Percentiles rank a stretch among this genome's conserved stretches.
These are phyloP conservation scores for Opisthograptis luteolata DNA, from an alignment of 2,888 invertebrate species.

Conservation along the genomic window DNA sequence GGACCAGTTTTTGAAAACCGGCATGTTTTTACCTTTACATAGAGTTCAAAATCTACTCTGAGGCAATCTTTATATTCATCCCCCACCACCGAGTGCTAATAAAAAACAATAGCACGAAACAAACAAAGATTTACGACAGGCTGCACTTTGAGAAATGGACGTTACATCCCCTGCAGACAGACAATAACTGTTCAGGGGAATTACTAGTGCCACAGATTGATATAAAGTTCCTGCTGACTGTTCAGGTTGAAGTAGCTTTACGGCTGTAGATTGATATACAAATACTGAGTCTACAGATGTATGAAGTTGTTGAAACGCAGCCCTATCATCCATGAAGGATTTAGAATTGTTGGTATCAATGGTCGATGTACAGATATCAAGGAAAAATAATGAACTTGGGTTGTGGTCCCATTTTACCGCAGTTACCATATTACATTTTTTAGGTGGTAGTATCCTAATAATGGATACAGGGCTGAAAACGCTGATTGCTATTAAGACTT, in stretches of 20 bases:
- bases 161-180: constrained; percentile 24
- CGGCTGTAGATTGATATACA: background rate
- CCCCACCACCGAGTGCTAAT: constrained; percentile 19
- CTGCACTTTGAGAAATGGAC: constrained; percentile 30
- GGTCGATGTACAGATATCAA: background rate
- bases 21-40: too few species aligned
- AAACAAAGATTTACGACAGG: constrained; percentile 34
- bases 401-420: too few species aligned
- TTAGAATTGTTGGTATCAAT: background rate
- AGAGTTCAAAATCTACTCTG: background rate
- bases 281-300: background rate
- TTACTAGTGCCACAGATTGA: constrained; percentile 6
- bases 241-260: too few species aligned
- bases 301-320: background rate
- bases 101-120: constrained; percentile 31
- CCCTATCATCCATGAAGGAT: background rate
- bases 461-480: too few species aligned
- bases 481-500: too few species aligned
- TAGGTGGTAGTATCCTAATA: too few species aligned
- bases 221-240: background rate
- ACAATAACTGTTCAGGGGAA: constrained; percentile 15
- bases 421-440: too few species aligned
- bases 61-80: constrained; percentile 10
- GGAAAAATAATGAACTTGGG: too few species aligned
- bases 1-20: too few species aligned